Base-by-base conservation (phyloP, 2,797 vertebrate genomes). In the Anableps anableps region DNA sequence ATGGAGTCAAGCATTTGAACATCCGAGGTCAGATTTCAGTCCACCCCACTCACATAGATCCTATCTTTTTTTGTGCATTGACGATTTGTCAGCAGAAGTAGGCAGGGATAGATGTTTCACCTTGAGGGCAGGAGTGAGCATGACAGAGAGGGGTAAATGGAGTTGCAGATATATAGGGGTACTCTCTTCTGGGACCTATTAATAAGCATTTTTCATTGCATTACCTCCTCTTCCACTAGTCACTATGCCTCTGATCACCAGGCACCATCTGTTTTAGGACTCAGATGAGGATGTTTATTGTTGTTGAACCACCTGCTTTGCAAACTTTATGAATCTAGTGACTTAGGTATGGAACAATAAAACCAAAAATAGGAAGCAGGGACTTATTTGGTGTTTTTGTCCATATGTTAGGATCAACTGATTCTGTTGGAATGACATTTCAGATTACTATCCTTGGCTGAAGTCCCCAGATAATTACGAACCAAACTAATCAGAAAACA, bases 181-280 rank as follows among this genome's bases (percentile, higher is more conserved):
- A 83, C 82, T 91, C 88, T 80, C 88, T 84, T 81, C 82, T 88
- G 89, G 87, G 88, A 89, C 64, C 80, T 78, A 76, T 87, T 87
- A 91, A 76, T 92, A 91, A 90, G 90, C 86, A 86, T 88, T 89
- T 91, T 91, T 89, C 79, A 80, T 74, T 77, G 70, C 0, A 5
- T 82, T 76, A 75, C 70, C 78, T 75, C 73, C n/a, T 41, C 84
- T 64, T 64, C 73, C 58, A 62, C 48, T 8, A 26, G 83, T 80
- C 26, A 50, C 74, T 36, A 43, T 83, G 72, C 76, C 72, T 81
- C 87, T 50, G 60, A 87, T 82, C 81, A 88, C 90, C 85, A 89
- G 80, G 64, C 83, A 47, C 93, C 91, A 93, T 94, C 92, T 94
- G 91, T 81, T 88, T 83, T 72, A 72, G n/a, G 64, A 81, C 81